These are phyloP conservation scores for Coracias cyanogaster DNA, from an alignment of 2,797 vertebrate species.

Conservation along the genomic window DNA sequence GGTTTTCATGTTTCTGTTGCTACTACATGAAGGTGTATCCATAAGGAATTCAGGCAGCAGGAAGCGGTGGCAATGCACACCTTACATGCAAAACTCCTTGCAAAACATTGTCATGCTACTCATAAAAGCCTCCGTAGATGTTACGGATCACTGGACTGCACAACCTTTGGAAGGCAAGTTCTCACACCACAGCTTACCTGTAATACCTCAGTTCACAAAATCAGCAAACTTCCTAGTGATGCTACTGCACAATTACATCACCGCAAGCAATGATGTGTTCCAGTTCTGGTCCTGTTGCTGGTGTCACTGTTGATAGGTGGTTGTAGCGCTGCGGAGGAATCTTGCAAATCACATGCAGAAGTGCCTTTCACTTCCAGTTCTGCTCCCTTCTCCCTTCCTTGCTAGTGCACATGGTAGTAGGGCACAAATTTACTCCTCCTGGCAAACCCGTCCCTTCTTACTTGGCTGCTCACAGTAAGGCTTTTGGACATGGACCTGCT, in stretches of 20 bases:
- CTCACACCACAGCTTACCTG: neutral
- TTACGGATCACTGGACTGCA: neutral
- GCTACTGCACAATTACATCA: too few species aligned
- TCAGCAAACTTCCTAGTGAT: too few species aligned
- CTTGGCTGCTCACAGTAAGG: too few species aligned
- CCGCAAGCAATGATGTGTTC: too few species aligned
- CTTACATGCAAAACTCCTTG: too few species aligned
- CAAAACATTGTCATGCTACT: neutral
- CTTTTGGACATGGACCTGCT: neutral
- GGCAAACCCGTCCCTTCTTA: neutral
- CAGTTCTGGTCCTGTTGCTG: accelerated
- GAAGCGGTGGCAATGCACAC: neutral
- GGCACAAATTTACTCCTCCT: neutral
- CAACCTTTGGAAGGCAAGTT: neutral
- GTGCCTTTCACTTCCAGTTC: accelerated
- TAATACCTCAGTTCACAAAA: too few species aligned
- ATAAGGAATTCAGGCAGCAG: neutral
- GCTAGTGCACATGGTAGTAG: accelerated
- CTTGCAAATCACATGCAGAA: neutral
- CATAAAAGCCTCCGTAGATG: accelerated
- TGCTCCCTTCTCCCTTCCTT: neutral
- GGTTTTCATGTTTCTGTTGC: neutral
- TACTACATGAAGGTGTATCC: neutral
- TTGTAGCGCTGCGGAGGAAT: neutral
- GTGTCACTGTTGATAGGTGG: accelerated